These are phyloP conservation scores for Andrena praecox DNA, from an alignment of 2,888 invertebrate species.

Conservation along the genomic window DNA sequence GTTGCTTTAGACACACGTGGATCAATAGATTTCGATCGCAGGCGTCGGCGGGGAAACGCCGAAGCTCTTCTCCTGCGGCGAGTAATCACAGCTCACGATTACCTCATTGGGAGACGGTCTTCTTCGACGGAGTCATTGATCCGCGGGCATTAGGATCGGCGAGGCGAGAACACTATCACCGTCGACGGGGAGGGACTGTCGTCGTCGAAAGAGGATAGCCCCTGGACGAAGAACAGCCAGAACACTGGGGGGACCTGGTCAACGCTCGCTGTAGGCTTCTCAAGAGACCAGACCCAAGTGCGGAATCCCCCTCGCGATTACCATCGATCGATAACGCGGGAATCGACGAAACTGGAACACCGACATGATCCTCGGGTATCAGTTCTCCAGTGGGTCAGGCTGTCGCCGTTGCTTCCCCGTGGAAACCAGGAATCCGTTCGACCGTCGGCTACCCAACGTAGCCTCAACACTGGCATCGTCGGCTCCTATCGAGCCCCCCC, in stretches of 20 bases:
- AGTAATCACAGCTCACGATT: conserved; percentile 6
- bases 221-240: too few species aligned
- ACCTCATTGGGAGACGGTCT: not conserved
- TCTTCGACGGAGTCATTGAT: conserved; percentile 31
- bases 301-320: not conserved
- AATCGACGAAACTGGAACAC: not conserved
- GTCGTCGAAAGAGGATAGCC: too few species aligned
- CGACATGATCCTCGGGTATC: not conserved
- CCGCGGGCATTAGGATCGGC: conserved; percentile 19
- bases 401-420: not conserved
- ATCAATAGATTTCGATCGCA: not conserved
- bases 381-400: not conserved
- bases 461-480: too few species aligned
- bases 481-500: too few species aligned
- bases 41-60: not conserved
- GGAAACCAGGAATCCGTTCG: not conserved
- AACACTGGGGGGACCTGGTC: too few species aligned
- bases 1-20: not conserved
- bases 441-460: too few species aligned
- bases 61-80: not conserved
- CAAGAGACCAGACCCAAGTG: not conserved
- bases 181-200: not conserved
- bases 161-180: conserved; percentile 28
- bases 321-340: not conserved
- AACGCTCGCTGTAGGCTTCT: not conserved